Base-by-base conservation (phyloP, 1,140 invertebrate genomes). In the Ips typographus region DNA sequence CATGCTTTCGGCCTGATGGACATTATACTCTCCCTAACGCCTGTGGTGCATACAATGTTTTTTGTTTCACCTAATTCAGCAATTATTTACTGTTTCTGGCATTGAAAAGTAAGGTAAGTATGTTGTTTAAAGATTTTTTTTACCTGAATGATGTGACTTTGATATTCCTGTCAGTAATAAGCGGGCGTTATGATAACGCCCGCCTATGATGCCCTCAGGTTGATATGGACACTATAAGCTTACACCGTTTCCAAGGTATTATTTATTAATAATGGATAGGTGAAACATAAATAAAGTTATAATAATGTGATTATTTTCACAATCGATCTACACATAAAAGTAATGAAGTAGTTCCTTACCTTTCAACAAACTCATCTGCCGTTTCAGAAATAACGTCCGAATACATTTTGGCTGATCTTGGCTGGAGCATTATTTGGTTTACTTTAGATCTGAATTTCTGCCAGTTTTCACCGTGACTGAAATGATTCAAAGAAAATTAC, bases 381-480 rank as follows among this genome's bases (percentile, higher is more conserved):
- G 92, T 91, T 56, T 85, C 76, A 77, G 91, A 89, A 52, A 94
- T 91, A 1, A 91, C 89, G 42, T 84, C 80, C 51, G 92, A 86
- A 74, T 94, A 94, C 73, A 91, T 89, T 77, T 86, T 87, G 1
- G 92, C 88, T 0, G 88, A 90, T 63, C 89, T 87, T 6, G 90
- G 87, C 77, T 93, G 91, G 6, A 94, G 81, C 59, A 93, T 87
- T 2, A 91, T 90, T 73, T 91, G 88, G 77, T 94, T 91, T 1
- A 94, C 91, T 73, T 90, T 89, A 0, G 90, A 90, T 36, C 92
- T 85, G 77, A 93, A 93, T 75, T 85, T 84, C 64, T 89, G 87
- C 92, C 92, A 94, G 71, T 87, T 85, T 69, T 93, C 90, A 1
- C 92, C 92, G 76, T 91, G 89, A 4, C 90, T 91, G 37, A 2